Evolutionary conservation across 2,888 invertebrate species (phyloP).

Genomic region (Spicauda simplicius): DNA sequence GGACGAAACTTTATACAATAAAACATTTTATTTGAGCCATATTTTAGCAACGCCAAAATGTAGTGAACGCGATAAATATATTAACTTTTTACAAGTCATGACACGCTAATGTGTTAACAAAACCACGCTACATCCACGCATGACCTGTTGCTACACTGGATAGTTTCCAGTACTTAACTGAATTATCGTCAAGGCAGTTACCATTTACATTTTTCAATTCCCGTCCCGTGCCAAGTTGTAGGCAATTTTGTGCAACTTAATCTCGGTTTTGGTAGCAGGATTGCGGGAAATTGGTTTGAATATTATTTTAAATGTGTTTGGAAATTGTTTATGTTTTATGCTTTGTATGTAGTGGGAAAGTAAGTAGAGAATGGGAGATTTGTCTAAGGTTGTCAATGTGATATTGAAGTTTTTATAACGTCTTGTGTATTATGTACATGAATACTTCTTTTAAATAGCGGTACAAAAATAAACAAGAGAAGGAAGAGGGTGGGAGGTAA

Average conservation of each 20-base stretch:
- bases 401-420: no score
- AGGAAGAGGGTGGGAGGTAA: no score
- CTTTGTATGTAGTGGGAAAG: not conserved
- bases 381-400: no score
- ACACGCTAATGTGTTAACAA: not conserved
- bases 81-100: not conserved
- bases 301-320: constrained; percentile 2
- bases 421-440: no score
- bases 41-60: no score
- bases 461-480: no score
- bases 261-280: not conserved
- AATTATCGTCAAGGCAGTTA: constrained; percentile 76
- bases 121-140: constrained; percentile 48
- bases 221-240: constrained; percentile 69
- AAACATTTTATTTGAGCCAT: no score
- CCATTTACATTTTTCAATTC: constrained; percentile 84
- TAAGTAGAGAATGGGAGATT: no score
- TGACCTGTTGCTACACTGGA: constrained; percentile 76
- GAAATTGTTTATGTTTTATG: not conserved
- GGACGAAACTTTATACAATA: no score
- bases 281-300: not conserved
- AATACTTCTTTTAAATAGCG: no score
- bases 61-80: no score
- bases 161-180: constrained; percentile 72
- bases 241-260: constrained; percentile 11